Conservation (phyloP, 1,140 invertebrate genomes). For the Drosophila truncata region DNA sequence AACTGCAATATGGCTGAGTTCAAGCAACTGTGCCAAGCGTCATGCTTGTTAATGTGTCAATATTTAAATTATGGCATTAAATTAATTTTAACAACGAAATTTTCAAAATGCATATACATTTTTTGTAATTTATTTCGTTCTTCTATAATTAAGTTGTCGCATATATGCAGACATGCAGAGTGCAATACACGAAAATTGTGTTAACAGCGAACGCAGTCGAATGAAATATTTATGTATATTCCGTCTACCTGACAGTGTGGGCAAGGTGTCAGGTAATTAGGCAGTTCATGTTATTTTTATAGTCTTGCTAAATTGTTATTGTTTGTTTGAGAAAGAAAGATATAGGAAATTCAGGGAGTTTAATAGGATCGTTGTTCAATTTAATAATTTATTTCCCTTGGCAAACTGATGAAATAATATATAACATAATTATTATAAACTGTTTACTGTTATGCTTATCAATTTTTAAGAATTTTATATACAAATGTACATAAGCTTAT, state of each 20-base stretch:
- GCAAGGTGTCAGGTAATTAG: conserved; percentile 22
- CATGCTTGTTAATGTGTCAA: conserved; percentile 67
- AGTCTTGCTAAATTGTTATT: conserved; percentile 9
- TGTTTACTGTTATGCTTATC: not conserved
- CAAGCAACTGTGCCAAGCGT: conserved; percentile 49
- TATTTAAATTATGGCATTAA: conserved; percentile 61
- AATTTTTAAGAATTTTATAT: not conserved
- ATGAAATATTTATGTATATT: conserved; percentile 18
- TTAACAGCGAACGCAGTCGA: conserved; percentile 28
- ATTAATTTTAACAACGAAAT: conserved; percentile 44
- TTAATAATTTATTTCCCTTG: not conserved
- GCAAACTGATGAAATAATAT: not conserved
- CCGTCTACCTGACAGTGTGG: conserved; percentile 5
- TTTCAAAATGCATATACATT: conserved; percentile 26
- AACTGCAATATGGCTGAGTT: conserved; percentile 55
- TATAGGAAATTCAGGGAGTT: not conserved
- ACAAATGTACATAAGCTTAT: not conserved
- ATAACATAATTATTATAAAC: not conserved
- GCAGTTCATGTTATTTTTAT: conserved; percentile 8
- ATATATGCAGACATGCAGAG: conserved; percentile 53
- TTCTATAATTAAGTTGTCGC: conserved; percentile 40
- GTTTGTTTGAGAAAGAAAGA: not conserved
- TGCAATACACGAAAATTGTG: conserved; percentile 67
- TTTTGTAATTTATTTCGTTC: conserved; percentile 36
- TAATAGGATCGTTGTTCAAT: not conserved